Conservation (phyloP, 2,888 invertebrate species). For the Idaea aversata region DNA sequence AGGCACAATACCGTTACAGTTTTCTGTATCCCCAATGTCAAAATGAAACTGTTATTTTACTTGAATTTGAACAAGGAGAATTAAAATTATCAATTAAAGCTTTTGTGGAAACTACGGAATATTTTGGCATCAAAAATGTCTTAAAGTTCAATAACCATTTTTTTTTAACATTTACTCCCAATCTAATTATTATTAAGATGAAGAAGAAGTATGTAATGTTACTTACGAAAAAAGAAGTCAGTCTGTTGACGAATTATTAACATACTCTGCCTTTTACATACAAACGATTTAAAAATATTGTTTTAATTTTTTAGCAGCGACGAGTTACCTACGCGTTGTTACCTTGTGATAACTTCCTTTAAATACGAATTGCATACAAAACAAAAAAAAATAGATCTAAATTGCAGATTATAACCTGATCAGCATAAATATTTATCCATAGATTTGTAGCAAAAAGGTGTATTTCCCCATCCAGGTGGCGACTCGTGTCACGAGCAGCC, state of each 20-base stretch:
- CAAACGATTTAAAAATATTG: too few species aligned
- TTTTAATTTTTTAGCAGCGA: too few species aligned
- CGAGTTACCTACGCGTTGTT: too few species aligned
- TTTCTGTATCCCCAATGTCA: slow-evolving; percentile 46
- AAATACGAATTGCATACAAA: not conserved
- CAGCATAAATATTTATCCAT: not conserved
- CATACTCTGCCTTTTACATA: too few species aligned
- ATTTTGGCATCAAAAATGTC: too few species aligned
- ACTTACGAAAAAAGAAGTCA: too few species aligned
- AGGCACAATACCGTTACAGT: slow-evolving; percentile 65
- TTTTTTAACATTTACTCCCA: too few species aligned
- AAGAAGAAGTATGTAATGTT: too few species aligned
- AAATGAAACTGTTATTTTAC: slow-evolving; percentile 12
- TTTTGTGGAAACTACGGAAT: not conserved
- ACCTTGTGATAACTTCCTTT: not conserved
- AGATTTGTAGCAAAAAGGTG: slow-evolving; percentile 41
- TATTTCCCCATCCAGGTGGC: slow-evolving; percentile 53
- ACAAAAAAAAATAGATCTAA: not conserved
- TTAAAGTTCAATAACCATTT: too few species aligned
- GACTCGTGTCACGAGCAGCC: slow-evolving; percentile 37
- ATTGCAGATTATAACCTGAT: not conserved
- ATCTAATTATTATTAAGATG: too few species aligned
- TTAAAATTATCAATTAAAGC: not conserved
- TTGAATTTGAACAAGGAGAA: not conserved
- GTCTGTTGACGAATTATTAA: too few species aligned